Conservation (phyloP, 2,888 invertebrate genomes). For the Xestia ashworthii region DNA sequence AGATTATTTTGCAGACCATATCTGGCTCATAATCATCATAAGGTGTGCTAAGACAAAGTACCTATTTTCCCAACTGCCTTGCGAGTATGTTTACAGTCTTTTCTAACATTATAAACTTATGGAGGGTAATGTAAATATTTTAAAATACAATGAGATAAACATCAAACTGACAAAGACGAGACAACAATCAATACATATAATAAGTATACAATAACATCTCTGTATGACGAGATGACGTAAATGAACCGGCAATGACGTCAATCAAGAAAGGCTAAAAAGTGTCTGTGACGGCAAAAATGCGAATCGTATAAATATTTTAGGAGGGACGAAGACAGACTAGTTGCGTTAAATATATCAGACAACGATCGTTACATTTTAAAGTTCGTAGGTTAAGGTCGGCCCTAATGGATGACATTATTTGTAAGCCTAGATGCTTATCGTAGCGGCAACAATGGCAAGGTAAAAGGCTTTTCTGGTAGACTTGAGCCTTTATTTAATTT, state of each 20-base stretch:
- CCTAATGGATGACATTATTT: conserved; percentile 16
- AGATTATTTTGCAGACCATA: not conserved
- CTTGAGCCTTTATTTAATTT: conserved; percentile 2
- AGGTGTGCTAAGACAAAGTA: not conserved
- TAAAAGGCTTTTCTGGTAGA: not conserved
- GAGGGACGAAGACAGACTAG: conserved; percentile 11
- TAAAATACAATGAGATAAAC: conserved; percentile 2
- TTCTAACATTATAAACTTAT: not conserved
- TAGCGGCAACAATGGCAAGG: conserved; percentile 11
- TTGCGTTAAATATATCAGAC: conserved; percentile 27
- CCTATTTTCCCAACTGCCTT: not conserved
- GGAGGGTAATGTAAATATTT: not conserved
- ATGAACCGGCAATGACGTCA: conserved; percentile 47
- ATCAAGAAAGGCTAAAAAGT: conserved; percentile 30
- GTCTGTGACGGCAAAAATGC: conserved; percentile 16
- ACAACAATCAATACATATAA: conserved; percentile 14
- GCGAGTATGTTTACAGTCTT: not conserved
- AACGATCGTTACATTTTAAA: conserved; percentile 32
- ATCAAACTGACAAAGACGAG: not conserved
- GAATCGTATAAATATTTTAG: conserved; percentile 26
- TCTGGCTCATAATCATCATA: not conserved
- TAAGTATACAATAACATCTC: conserved; percentile 13
- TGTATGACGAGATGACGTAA: conserved; percentile 40
- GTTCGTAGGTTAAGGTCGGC: conserved; percentile 39
- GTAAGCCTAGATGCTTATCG: conserved; percentile 26